Evolutionary conservation across 2,113 vertebrate genomes (phyloP).

Genomic region (Epinephelus fuscoguttatus): DNA sequence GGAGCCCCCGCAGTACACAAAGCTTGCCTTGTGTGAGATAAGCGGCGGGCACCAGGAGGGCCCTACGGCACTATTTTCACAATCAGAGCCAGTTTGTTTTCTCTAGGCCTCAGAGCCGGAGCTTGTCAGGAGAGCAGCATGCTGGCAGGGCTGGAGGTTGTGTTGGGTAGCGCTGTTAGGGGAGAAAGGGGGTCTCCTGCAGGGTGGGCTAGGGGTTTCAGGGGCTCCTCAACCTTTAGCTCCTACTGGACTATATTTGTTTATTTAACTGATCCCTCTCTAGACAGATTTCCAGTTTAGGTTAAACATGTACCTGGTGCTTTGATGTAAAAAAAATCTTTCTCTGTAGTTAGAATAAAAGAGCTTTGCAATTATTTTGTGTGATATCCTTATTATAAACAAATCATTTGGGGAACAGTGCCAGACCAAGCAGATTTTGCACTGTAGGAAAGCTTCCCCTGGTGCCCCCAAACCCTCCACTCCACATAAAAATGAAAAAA

Average conservation of each 20-base stretch:
- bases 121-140: slow-evolving; percentile 76
- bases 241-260: slow-evolving; percentile 72
- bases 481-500: no score
- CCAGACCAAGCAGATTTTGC: no score
- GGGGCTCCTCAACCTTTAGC: slow-evolving; percentile 62
- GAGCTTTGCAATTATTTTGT: slow-evolving; percentile 10
- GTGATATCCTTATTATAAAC: neutral
- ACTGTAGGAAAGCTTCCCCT: no score
- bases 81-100: slow-evolving; percentile 86
- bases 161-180: slow-evolving; percentile 55
- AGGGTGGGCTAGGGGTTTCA: slow-evolving; percentile 65
- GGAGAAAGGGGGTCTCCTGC: slow-evolving; percentile 58
- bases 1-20: slow-evolving; percentile 79
- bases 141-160: slow-evolving; percentile 66
- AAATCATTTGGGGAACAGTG: neutral
- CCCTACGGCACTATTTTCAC: slow-evolving; percentile 82
- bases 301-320: slow-evolving; percentile 23
- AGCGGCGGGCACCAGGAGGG: slow-evolving; percentile 79
- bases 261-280: slow-evolving; percentile 59
- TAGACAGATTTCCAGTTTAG: slow-evolving; percentile 43
- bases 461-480: no score
- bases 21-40: slow-evolving; percentile 85
- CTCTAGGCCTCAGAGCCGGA: slow-evolving; percentile 78
- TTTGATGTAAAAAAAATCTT: neutral
- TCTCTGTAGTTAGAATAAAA: neutral